Evolutionary conservation across 2,797 vertebrate genomes (phyloP).

Genomic region (Distichodus sexfasciatus): DNA sequence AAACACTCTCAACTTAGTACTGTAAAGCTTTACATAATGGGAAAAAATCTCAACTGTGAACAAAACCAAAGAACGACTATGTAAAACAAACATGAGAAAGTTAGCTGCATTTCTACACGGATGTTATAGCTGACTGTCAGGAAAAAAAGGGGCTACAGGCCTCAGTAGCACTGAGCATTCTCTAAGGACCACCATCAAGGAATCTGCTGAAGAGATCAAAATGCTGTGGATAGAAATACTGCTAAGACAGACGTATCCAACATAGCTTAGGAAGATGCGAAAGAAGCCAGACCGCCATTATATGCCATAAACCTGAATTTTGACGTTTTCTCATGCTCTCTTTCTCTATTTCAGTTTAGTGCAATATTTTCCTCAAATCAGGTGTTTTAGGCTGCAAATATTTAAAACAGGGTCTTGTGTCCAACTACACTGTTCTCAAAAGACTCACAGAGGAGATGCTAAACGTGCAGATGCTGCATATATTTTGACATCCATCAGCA

Average conservation of each 20-base stretch:
- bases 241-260: slow-evolving; percentile 18
- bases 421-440: neutral
- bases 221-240: neutral
- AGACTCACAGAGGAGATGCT: neutral
- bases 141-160: neutral
- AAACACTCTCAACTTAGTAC: too few relatives aligned
- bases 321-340: neutral
- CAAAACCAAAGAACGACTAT: neutral
- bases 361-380: too few relatives aligned
- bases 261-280: neutral
- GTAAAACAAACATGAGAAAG: neutral
- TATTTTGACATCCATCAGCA: slow-evolving; percentile 48
- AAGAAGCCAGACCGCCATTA: neutral
- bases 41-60: neutral
- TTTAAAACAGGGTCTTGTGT: neutral
- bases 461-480: neutral
- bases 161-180: neutral
- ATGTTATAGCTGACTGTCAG: neutral
- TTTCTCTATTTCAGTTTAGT: slow-evolving; percentile 4
- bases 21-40: too few relatives aligned
- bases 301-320: neutral
- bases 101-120: neutral
- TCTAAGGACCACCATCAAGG: neutral
- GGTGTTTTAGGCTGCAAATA: too few relatives aligned
- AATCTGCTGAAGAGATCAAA: slow-evolving; percentile 14